phyloP scores from a whole-genome alignment of 1,140 invertebrate genomes.

The Campoletis sonorensis region DNA sequence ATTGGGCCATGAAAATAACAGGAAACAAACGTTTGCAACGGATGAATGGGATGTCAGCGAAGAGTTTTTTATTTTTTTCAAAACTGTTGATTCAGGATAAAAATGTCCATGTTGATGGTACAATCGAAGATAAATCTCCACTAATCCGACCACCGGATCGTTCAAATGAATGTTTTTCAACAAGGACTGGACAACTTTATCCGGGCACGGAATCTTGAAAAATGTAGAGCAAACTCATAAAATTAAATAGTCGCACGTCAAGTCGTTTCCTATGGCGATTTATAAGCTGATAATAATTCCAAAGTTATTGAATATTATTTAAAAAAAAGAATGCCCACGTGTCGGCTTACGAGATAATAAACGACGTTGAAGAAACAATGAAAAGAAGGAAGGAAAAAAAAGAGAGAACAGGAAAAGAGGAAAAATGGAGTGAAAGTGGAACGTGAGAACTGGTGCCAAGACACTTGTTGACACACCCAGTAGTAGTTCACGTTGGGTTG shows the following conservation, averaged over 20 bases:
- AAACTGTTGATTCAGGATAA: neutral
- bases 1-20: neutral
- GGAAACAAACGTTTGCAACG: constrained; percentile 8
- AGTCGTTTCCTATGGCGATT: constrained; percentile 25
- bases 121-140: too few species aligned
- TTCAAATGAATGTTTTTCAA: neutral
- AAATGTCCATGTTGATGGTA: neutral
- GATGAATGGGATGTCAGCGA: neutral
- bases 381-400: constrained; percentile 29
- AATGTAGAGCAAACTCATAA: constrained; percentile 14
- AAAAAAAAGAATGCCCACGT: neutral
- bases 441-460: constrained; percentile 51
- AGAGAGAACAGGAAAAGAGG: constrained; percentile 43
- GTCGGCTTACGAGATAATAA: constrained; percentile 20
- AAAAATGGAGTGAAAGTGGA: constrained; percentile 38
- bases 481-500: constrained; percentile 25
- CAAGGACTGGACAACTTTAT: constrained; percentile 17
- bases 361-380: neutral
- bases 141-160: too few species aligned
- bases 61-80: neutral
- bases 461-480: constrained; percentile 61
- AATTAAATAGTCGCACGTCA: constrained; percentile 26
- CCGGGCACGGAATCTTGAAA: neutral
- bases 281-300: constrained; percentile 29
- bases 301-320: constrained; percentile 37